Percentiles rank a stretch among this genome's conserved stretches.
Conservation (phyloP, 2,797 vertebrate genomes). For the Benthosema pterotum region DNA sequence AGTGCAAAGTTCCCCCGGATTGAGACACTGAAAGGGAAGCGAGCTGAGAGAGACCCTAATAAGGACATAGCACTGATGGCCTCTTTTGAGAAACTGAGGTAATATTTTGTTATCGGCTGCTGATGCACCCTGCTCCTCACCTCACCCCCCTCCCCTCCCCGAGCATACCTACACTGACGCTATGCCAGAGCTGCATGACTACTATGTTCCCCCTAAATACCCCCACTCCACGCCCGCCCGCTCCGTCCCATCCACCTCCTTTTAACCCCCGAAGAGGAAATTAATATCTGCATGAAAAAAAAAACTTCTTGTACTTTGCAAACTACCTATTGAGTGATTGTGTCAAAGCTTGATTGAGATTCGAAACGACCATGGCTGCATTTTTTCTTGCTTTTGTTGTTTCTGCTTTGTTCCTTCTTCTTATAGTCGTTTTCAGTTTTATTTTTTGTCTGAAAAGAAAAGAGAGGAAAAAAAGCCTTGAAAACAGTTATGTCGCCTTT, state of each 20-base stretch:
- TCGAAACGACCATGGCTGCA: conserved; percentile 93
- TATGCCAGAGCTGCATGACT: conserved; percentile 97
- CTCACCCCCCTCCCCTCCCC: conserved; percentile 84
- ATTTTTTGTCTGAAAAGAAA: conserved; percentile 83
- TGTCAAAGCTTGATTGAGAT: conserved; percentile 95
- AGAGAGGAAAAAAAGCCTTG: conserved; percentile 74
- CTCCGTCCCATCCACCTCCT: conserved; percentile 68
- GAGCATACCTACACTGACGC: conserved; percentile 87
- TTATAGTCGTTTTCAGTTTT: conserved; percentile 81
- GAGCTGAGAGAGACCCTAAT: conserved; percentile 91
- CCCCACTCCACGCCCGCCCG: conserved; percentile 31
- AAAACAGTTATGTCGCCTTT: conserved; percentile 80
- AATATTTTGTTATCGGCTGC: conserved; percentile 97
- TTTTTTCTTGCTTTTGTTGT: conserved; percentile 92
- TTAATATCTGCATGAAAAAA: conserved; percentile 94
- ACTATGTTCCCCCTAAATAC: conserved; percentile 80
- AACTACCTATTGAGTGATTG: conserved; percentile 97
- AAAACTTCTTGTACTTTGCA: conserved; percentile 92
- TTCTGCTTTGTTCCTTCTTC: conserved; percentile 86
- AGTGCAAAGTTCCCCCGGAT: conserved; percentile 96
- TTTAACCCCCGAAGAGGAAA: conserved; percentile 83
- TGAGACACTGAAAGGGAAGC: conserved; percentile 96
- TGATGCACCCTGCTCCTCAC: conserved; percentile 87
- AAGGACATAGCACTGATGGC: conserved; percentile 96
- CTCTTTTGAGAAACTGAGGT: conserved; percentile 99